Evolutionary conservation across 2,113 vertebrate species (phyloP).

Genomic region (Sturnus vulgaris): DNA sequence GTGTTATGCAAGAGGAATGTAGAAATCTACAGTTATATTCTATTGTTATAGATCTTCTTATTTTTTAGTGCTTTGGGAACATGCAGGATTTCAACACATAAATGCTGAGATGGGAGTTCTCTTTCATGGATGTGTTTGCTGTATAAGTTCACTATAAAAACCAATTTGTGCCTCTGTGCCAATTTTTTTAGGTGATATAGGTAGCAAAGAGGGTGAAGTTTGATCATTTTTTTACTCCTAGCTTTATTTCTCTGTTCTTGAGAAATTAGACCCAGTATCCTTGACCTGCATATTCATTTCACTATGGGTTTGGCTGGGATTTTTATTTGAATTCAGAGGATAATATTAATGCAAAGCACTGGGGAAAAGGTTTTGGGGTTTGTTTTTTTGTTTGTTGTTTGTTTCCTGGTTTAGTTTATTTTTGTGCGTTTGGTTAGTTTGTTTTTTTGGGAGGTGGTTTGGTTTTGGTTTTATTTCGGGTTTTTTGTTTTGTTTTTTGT

Average conservation of each 20-base stretch:
- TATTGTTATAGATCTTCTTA: neutral
- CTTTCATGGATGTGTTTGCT: neutral
- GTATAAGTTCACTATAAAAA: neutral
- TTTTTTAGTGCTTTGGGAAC: neutral
- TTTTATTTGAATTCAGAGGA: neutral
- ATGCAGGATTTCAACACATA: neutral
- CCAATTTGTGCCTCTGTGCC: neutral
- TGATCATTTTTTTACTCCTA: neutral
- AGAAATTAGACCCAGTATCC: neutral
- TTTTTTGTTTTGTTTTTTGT: neutral
- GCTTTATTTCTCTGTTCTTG: neutral
- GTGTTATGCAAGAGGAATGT: neutral
- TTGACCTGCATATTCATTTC: neutral
- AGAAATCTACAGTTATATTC: neutral
- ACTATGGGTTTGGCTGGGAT: rapidly evolving
- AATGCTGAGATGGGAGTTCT: neutral
- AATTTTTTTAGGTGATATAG: neutral
- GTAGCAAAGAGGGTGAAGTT: neutral
- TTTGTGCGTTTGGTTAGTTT: neutral
- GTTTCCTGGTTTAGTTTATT: neutral
- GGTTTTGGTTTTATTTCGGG: neutral
- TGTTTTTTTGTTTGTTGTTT: neutral
- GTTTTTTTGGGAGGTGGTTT: rapidly evolving
- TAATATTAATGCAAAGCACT: neutral
- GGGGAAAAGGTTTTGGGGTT: neutral